Conservation (phyloP, 1,140 invertebrate genomes). For the Ptiloglossa arizonensis region DNA sequence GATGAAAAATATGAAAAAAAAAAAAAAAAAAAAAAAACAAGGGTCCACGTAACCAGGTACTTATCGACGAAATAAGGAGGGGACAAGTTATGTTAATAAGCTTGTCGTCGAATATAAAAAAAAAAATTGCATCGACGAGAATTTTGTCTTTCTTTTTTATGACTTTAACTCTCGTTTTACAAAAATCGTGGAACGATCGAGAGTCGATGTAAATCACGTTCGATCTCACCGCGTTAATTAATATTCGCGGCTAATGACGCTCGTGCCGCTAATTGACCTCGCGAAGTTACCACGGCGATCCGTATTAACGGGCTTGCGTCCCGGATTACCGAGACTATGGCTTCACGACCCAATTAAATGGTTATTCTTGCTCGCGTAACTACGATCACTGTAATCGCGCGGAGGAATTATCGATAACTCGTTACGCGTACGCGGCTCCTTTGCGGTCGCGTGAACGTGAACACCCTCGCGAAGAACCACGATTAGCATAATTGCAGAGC, state of each 20-base stretch:
- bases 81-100: no score
- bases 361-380: neutral
- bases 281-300: neutral
- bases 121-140: no score
- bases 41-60: no score
- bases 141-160: no score
- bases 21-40: no score
- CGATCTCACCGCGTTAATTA: conserved; percentile 3
- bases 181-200: no score
- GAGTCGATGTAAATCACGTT: no score
- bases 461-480: no score
- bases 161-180: no score
- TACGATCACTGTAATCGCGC: neutral
- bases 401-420: neutral
- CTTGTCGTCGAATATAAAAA: no score
- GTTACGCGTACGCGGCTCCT: neutral
- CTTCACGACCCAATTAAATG: conserved; percentile 5
- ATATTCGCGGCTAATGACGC: neutral
- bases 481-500: conserved; percentile 9
- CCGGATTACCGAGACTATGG: neutral
- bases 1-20: no score
- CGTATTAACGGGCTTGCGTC: neutral
- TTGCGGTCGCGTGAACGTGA: neutral
- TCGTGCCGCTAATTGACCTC: neutral
- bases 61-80: no score